phyloP scores from a whole-genome alignment of 2,113 vertebrate genomes.

The Centropus bengalensis region DNA sequence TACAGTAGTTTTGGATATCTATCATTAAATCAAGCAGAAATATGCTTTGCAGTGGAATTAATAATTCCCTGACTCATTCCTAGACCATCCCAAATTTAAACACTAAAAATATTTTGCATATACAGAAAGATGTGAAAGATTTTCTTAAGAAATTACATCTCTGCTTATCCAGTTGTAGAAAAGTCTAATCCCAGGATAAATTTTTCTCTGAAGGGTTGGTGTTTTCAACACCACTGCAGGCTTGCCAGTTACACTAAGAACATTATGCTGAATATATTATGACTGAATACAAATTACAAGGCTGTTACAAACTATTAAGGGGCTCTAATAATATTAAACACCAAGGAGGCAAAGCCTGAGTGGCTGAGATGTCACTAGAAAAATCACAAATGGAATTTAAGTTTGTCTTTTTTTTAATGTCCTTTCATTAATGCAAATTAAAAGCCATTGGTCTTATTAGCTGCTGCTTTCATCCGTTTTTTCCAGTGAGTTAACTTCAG shows the following conservation, averaged over 20 bases:
- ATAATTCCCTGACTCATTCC: not conserved
- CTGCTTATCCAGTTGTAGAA: not conserved
- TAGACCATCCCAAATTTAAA: not conserved
- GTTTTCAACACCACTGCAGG: not conserved
- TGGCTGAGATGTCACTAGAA: slow-evolving; percentile 52
- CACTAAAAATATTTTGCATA: not conserved
- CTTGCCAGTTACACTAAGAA: not conserved
- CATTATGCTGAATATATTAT: slow-evolving; percentile 19
- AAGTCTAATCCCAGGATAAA: not conserved
- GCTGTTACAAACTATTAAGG: slow-evolving; percentile 13
- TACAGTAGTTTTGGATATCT: not conserved
- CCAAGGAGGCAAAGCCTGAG: not conserved
- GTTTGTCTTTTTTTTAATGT: slow-evolving; percentile 40
- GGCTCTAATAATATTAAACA: slow-evolving; percentile 35
- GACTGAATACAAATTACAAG: slow-evolving; percentile 12
- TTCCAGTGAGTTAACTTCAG: slow-evolving; percentile 13
- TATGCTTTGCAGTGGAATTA: not conserved
- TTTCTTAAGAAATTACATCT: not conserved
- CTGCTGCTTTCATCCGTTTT: slow-evolving; percentile 19
- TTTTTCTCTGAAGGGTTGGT: not conserved
- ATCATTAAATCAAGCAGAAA: not conserved
- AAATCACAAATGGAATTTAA: slow-evolving; percentile 52
- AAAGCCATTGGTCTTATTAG: slow-evolving; percentile 49
- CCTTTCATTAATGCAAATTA: slow-evolving; percentile 63
- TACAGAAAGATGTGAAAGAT: not conserved